Conservation (phyloP, 2,113 vertebrate species). For the Phalacrocorax pelagicus region DNA sequence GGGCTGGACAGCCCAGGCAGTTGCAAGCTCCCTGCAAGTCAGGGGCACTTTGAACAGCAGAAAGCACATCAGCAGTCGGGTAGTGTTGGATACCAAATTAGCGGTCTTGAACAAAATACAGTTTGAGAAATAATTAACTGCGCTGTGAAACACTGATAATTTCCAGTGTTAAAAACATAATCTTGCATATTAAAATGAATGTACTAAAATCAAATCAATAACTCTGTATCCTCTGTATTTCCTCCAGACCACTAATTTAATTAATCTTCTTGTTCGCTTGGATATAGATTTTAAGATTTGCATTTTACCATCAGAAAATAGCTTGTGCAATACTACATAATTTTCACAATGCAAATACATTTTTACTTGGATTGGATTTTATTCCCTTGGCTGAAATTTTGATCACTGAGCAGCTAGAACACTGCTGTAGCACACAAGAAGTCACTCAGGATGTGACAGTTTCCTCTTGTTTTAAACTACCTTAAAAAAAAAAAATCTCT, state of each 20-base stretch:
- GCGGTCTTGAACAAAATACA: background rate
- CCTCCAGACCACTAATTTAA: constrained; percentile 73
- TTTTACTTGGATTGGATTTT: constrained; percentile 76
- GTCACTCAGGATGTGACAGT: constrained; percentile 78
- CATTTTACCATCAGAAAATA: constrained; percentile 74
- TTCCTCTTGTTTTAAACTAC: constrained; percentile 71
- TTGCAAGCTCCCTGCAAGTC: accelerated
- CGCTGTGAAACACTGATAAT: background rate
- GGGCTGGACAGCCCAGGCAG: background rate
- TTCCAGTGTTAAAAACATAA: constrained; percentile 67
- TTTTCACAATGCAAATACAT: constrained; percentile 72
- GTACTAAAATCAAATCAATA: constrained; percentile 77
- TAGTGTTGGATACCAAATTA: background rate
- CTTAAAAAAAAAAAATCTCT: background rate
- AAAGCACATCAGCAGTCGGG: background rate
- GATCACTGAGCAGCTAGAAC: constrained; percentile 71
- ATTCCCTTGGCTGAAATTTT: constrained; percentile 74
- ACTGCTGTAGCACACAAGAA: constrained; percentile 71
- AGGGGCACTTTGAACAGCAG: accelerated
- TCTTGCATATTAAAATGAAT: constrained; percentile 69
- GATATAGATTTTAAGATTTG: constrained; percentile 74
- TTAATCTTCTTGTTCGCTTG: constrained; percentile 74
- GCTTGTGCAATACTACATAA: constrained; percentile 60
- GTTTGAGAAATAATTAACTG: constrained; percentile 14
- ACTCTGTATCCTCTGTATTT: constrained; percentile 67